A percentile compares a stretch with the other conserved stretches of the same genome.
Conservation (phyloP, 1,140 invertebrate genomes). For the Bombus huntii region DNA sequence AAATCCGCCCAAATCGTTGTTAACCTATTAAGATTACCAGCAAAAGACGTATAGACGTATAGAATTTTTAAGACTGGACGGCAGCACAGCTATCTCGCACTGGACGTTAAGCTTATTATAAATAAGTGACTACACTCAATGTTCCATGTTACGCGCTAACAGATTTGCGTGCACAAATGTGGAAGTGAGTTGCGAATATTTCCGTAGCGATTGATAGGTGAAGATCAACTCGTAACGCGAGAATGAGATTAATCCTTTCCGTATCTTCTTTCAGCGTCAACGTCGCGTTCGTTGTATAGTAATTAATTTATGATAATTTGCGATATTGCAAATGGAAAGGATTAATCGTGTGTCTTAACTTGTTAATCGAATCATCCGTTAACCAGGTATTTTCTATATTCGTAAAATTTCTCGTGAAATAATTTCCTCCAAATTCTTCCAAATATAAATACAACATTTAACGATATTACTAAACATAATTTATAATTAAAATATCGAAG, state of each 20-base stretch:
- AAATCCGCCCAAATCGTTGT: constrained; percentile 50
- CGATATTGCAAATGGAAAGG: not conserved
- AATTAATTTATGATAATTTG: too few species aligned
- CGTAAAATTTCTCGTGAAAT: too few species aligned
- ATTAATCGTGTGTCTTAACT: not conserved
- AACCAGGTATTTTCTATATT: too few species aligned
- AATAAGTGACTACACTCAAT: constrained; percentile 39
- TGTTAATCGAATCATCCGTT: too few species aligned
- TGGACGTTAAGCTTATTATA: constrained; percentile 42
- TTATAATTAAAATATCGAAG: too few species aligned
- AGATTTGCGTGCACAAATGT: not conserved
- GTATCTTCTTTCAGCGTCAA: too few species aligned
- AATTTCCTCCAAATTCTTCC: too few species aligned
- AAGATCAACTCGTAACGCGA: not conserved
- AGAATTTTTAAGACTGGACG: constrained; percentile 39
- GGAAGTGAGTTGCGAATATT: constrained; percentile 6
- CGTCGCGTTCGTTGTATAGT: too few species aligned
- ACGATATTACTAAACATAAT: too few species aligned
- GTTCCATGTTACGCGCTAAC: constrained; percentile 18
- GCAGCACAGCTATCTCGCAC: constrained; percentile 34
- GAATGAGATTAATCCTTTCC: not conserved
- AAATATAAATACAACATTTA: too few species aligned
- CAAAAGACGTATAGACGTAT: constrained; percentile 18
- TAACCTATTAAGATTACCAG: constrained; percentile 21
- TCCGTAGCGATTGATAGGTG: not conserved